Evolutionary conservation across 2,797 vertebrate species (phyloP).

Genomic region (Acanthurus tractus): DNA sequence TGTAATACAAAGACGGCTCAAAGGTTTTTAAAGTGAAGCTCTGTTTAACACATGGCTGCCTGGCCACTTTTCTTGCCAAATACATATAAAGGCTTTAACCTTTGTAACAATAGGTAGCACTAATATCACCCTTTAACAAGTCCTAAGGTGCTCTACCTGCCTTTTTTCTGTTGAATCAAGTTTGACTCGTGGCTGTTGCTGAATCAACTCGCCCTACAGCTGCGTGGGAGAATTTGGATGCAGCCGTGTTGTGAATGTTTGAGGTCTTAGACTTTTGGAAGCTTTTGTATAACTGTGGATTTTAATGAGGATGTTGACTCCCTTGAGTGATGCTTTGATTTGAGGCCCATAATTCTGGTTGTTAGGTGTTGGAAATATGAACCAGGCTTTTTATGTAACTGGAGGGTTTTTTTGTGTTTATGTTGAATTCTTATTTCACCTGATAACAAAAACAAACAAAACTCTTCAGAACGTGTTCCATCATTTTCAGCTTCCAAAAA

Average conservation of each 20-base stretch:
- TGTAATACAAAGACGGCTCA: slow-evolving; percentile 8
- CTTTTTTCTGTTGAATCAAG: slow-evolving; percentile 9
- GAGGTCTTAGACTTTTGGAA: slow-evolving; percentile 48
- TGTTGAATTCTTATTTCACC: slow-evolving; percentile 14
- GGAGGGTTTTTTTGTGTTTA: slow-evolving; percentile 23
- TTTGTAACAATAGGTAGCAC: slow-evolving; percentile 22
- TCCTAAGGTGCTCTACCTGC: slow-evolving; percentile 8
- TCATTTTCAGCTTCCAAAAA: slow-evolving; percentile 1
- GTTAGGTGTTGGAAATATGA: slow-evolving; percentile 24
- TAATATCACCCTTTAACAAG: slow-evolving; percentile 29
- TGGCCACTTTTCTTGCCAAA: slow-evolving; percentile 18
- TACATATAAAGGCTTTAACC: slow-evolving; percentile 2
- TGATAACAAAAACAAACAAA: neutral
- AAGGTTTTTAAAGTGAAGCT: slow-evolving; percentile 8
- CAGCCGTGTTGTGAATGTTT: slow-evolving; percentile 42
- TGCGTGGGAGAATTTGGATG: slow-evolving; percentile 33
- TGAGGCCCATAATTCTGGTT: slow-evolving; percentile 26
- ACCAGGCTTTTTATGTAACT: slow-evolving; percentile 23
- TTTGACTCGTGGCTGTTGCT: slow-evolving; percentile 18
- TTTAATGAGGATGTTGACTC: slow-evolving; percentile 24
- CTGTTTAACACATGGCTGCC: slow-evolving; percentile 27
- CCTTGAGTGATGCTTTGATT: slow-evolving; percentile 32
- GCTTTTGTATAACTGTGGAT: slow-evolving; percentile 29
- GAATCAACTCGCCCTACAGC: slow-evolving; percentile 29
- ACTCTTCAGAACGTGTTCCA: neutral